Evolutionary conservation across 1,140 invertebrate species (phyloP).

Genomic region (Ceratina australensis): DNA sequence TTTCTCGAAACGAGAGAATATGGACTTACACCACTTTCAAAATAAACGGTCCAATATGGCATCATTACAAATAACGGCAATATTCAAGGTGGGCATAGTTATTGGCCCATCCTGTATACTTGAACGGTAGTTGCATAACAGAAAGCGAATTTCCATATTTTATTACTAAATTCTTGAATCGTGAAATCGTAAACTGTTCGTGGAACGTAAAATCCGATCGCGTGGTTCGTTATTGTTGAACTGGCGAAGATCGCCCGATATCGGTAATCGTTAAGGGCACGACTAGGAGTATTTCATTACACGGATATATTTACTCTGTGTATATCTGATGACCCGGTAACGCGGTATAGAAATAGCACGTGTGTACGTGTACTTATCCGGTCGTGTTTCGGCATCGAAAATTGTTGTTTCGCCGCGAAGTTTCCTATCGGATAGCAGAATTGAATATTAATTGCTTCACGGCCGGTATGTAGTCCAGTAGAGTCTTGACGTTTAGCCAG

Average conservation of each 20-base stretch:
- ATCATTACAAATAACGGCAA: no score
- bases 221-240: constrained; percentile 7
- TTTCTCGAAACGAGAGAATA: no score
- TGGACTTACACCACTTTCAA: no score
- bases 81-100: no score
- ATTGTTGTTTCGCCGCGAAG: constrained; percentile 6
- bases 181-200: constrained; percentile 17
- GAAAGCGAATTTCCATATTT: not conserved
- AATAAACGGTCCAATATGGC: no score
- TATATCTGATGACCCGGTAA: not conserved
- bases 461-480: not conserved
- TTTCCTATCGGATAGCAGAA: constrained; percentile 1
- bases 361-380: not conserved
- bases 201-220: constrained; percentile 12
- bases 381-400: not conserved
- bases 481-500: not conserved
- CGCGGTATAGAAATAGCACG: not conserved
- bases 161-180: not conserved
- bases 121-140: not conserved
- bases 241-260: not conserved
- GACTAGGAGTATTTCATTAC: not conserved
- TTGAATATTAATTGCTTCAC: constrained; percentile 22
- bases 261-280: constrained; percentile 1
- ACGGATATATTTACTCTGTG: not conserved
- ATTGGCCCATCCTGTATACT: no score